Evolutionary conservation across 1,140 invertebrate species (phyloP).

Genomic region (Amyelois transitella): DNA sequence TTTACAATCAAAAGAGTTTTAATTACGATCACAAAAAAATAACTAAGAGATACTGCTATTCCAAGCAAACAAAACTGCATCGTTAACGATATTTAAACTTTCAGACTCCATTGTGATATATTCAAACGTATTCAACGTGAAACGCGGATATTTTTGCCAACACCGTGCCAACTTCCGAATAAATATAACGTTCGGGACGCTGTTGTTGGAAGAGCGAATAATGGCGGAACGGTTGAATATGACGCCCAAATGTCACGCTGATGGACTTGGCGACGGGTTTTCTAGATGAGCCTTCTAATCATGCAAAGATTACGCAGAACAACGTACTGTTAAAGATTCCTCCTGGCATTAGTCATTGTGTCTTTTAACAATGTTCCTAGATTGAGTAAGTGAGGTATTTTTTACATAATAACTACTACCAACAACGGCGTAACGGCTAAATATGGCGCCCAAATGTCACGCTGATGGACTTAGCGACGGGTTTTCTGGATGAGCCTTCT

Average conservation of each 20-base stretch:
- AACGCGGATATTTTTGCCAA: constrained; percentile 9
- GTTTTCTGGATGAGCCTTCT: not conserved
- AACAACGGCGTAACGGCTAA: constrained; percentile 23
- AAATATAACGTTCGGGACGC: constrained; percentile 1
- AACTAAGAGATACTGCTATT: no score
- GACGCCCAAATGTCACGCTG: constrained; percentile 24
- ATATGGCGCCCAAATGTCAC: constrained; percentile 29
- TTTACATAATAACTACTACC: no score
- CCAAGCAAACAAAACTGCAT: not conserved
- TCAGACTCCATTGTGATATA: not conserved
- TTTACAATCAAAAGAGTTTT: no score
- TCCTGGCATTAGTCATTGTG: no score
- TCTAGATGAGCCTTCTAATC: not conserved
- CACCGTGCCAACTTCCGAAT: not conserved
- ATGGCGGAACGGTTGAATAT: constrained; percentile 26
- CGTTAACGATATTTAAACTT: not conserved
- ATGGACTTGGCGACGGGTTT: not conserved
- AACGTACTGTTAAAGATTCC: no score
- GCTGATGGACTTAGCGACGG: constrained; percentile 3
- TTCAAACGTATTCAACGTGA: not conserved
- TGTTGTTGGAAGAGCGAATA: constrained; percentile 22
- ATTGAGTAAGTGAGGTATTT: no score
- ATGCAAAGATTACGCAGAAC: not conserved
- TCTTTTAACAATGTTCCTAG: no score
- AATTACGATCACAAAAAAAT: no score